Conservation (phyloP, 2,113 vertebrate species). For the Physeter macrocephalus region DNA sequence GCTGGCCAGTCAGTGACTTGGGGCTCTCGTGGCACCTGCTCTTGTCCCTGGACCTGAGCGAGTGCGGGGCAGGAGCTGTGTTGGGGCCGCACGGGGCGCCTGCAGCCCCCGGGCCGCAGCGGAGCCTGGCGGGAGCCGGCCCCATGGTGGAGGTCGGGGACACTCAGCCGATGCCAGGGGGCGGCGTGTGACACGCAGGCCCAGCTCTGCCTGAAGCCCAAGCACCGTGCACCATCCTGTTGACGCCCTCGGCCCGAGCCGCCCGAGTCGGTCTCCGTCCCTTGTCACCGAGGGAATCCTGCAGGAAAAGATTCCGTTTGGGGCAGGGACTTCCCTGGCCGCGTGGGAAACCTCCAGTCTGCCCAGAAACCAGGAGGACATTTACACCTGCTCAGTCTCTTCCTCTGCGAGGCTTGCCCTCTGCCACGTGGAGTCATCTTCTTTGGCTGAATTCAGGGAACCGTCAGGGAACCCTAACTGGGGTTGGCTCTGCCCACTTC, state of each 20-base stretch:
- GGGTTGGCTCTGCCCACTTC: neutral
- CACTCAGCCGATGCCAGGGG: neutral
- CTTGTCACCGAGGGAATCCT: neutral
- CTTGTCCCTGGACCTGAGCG: neutral
- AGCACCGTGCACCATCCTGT: rapidly evolving
- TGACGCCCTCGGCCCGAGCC: neutral
- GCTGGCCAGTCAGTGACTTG: neutral
- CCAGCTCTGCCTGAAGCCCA: neutral
- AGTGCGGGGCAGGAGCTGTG: neutral
- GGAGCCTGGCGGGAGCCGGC: too few species aligned
- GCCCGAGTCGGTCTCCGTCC: too few species aligned
- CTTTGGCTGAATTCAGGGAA: neutral
- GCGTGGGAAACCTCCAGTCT: neutral
- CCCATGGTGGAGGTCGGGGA: rapidly evolving
- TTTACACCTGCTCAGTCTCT: neutral
- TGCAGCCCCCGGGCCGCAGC: neutral
- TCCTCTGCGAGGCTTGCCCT: neutral
- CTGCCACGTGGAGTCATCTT: rapidly evolving
- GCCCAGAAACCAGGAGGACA: neutral
- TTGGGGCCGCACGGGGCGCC: rapidly evolving
- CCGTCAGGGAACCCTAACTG: neutral
- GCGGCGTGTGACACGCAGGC: rapidly evolving
- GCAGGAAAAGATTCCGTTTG: neutral
- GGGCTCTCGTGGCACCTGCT: rapidly evolving
- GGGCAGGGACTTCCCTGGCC: neutral